These are phyloP conservation scores for Vesta saturnalis DNA, from an alignment of 2,888 invertebrate species.

Conservation along the genomic window DNA sequence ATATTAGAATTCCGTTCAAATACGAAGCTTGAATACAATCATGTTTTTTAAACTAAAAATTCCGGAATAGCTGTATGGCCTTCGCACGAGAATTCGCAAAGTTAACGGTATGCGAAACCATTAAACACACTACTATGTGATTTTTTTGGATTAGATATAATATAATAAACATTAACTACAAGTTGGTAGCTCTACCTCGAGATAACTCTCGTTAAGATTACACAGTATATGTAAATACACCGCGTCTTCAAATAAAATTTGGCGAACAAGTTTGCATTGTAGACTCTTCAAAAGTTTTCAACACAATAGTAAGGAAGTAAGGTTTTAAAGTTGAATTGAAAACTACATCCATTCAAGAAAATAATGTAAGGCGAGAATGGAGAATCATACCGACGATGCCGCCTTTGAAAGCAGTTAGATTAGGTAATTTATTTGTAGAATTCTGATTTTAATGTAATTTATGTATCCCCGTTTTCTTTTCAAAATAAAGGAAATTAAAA, in stretches of 20 bases:
- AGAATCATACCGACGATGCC: too few relatives aligned
- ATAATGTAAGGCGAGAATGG: too few relatives aligned
- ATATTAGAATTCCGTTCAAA: slow-evolving; percentile 31
- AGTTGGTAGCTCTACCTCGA: too few relatives aligned
- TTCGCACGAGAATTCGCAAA: not conserved
- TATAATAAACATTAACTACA: not conserved
- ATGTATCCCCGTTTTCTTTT: too few relatives aligned
- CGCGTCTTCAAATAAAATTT: not conserved
- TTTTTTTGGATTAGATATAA: too few relatives aligned
- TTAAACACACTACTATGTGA: not conserved
- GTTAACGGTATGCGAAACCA: not conserved
- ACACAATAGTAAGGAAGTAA: not conserved
- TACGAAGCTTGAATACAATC: slow-evolving; percentile 23
- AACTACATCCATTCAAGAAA: too few relatives aligned
- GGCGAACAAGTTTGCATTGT: not conserved
- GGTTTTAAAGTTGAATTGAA: not conserved
- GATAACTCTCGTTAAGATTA: too few relatives aligned
- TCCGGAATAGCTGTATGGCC: not conserved
- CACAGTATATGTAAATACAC: slow-evolving; percentile 1
- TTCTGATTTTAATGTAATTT: too few relatives aligned
- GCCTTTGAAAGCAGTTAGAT: too few relatives aligned
- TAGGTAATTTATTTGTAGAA: too few relatives aligned
- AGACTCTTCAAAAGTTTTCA: not conserved
- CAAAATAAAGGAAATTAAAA: too few relatives aligned
- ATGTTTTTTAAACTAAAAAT: not conserved